phyloP scores from a whole-genome alignment of 1,140 invertebrate genomes.

The Wiebesia pumilae region DNA sequence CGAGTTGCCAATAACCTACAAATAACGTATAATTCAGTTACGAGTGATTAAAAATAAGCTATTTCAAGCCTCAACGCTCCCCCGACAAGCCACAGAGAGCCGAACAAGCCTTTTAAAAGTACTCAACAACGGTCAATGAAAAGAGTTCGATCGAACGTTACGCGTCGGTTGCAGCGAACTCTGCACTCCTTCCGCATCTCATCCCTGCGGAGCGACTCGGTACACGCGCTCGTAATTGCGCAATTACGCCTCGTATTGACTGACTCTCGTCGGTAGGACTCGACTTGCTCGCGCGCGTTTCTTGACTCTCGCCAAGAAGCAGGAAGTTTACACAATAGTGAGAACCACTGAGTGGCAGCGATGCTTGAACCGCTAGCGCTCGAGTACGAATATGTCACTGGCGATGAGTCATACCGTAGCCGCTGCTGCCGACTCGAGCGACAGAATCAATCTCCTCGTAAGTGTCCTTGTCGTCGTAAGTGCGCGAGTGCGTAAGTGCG shows the following conservation, averaged over 20 bases:
- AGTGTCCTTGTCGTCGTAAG: too few species aligned
- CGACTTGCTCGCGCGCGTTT: background rate
- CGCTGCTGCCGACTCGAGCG: background rate
- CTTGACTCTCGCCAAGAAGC: conserved; percentile 37
- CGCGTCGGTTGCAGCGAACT: background rate
- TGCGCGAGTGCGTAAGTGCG: too few species aligned
- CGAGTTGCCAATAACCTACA: too few species aligned
- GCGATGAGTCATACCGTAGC: background rate
- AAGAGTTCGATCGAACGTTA: background rate
- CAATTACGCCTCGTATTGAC: conserved; percentile 52
- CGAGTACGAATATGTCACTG: background rate
- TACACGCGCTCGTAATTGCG: conserved; percentile 35
- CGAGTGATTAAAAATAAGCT: too few species aligned
- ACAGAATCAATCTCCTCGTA: too few species aligned
- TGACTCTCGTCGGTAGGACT: conserved; percentile 27
- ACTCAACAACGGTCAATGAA: too few species aligned
- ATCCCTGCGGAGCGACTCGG: background rate
- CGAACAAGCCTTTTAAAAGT: too few species aligned
- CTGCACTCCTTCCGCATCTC: background rate
- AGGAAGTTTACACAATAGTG: conserved; percentile 47
- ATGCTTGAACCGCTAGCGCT: background rate
- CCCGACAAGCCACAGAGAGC: too few species aligned
- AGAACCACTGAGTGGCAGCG: conserved; percentile 31
- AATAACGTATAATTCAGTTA: too few species aligned
- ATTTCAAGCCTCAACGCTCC: too few species aligned